Evolutionary conservation across 2,888 invertebrate species (phyloP).

Genomic region (Lepidonotus clava): DNA sequence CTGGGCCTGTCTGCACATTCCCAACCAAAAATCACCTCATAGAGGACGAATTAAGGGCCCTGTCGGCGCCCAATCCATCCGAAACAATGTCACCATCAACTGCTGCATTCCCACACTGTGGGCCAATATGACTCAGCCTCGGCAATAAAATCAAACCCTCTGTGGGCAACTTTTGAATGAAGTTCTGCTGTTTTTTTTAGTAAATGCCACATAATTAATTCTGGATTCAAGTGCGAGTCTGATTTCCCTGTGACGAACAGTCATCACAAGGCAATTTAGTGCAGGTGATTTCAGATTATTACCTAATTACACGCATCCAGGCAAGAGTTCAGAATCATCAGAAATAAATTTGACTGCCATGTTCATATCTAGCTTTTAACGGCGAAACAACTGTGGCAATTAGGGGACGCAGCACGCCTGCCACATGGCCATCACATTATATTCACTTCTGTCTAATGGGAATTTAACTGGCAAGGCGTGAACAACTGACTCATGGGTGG

Average conservation of each 20-base stretch:
- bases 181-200: background rate
- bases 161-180: background rate
- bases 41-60: background rate
- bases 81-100: constrained; percentile 22
- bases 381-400: background rate
- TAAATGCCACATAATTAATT: constrained; percentile 24
- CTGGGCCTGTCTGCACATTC: background rate
- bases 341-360: background rate
- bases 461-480: background rate
- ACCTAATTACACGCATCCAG: constrained; percentile 17
- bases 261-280: background rate
- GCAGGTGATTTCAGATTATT: background rate
- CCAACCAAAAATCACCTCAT: constrained; percentile 37
- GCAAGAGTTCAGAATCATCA: background rate
- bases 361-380: background rate
- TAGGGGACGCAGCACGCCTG: background rate
- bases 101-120: constrained; percentile 30
- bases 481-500: too few species aligned
- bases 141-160: background rate
- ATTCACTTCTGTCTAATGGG: background rate
- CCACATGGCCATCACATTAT: background rate
- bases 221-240: background rate
- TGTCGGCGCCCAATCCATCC: background rate
- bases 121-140: background rate
- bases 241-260: constrained; percentile 4